A percentile compares a stretch with the other conserved stretches of the same genome.
Conservation (phyloP, 1,140 invertebrate species). For the Megathymus violae region DNA sequence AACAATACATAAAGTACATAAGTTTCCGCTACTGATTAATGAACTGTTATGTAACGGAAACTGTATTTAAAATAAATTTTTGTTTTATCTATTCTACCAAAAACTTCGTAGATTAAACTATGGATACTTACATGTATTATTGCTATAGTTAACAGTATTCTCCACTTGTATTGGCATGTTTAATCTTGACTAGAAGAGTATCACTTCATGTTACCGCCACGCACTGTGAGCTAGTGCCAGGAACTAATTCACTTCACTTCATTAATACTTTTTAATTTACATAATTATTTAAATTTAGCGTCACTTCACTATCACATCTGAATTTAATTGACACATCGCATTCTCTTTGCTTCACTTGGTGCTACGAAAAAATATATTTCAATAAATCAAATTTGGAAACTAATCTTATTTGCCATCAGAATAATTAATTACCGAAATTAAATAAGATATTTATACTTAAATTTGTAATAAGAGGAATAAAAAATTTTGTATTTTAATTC, state of each 20-base stretch:
- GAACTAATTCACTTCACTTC: conserved; percentile 40
- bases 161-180: conserved; percentile 78
- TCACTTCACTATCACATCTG: conserved; percentile 39
- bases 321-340: conserved; percentile 17
- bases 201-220: conserved; percentile 51
- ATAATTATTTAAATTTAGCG: conserved; percentile 32
- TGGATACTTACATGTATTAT: conserved; percentile 72
- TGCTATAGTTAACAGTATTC: conserved; percentile 67
- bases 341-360: conserved; percentile 17
- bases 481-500: too few species aligned
- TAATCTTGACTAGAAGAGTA: conserved; percentile 46
- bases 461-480: too few species aligned
- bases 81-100: too few species aligned
- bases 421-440: too few species aligned
- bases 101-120: conserved; percentile 21
- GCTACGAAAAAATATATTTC: background rate
- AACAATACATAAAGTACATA: too few species aligned
- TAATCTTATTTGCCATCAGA: too few species aligned
- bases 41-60: too few species aligned
- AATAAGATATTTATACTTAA: too few species aligned
- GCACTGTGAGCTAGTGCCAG: conserved; percentile 44
- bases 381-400: too few species aligned
- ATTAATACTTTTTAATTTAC: conserved; percentile 39
- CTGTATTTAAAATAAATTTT: too few species aligned
- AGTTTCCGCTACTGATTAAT: too few species aligned